A percentile compares a stretch with the other conserved stretches of the same genome.
Evolutionary conservation across 2,113 vertebrate genomes (phyloP).

Genomic region (Muntiacus muntjak): DNA sequence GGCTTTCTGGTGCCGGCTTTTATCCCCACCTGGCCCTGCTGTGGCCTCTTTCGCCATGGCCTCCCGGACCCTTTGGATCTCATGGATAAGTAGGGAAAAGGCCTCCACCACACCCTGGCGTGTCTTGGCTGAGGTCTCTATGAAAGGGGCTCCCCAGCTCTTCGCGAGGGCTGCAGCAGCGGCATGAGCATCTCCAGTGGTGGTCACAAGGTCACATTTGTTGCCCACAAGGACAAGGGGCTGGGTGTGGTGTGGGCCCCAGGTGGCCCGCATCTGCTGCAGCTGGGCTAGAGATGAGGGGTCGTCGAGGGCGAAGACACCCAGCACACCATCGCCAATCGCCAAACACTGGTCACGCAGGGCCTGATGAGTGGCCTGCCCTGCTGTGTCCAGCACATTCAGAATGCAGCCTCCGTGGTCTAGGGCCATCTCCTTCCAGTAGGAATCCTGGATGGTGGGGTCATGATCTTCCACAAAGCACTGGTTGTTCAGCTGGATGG

Average conservation of each 20-base stretch:
- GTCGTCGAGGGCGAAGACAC: constrained; percentile 91
- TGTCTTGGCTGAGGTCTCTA: constrained; percentile 63
- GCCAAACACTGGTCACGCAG: constrained; percentile 92
- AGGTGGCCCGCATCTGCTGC: constrained; percentile 52
- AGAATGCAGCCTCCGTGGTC: constrained; percentile 69
- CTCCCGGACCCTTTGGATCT: constrained; percentile 37
- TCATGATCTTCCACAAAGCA: constrained; percentile 62
- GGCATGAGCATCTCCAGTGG: not conserved
- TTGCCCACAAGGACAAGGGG: constrained; percentile 66
- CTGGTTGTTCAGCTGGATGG: constrained; percentile 57
- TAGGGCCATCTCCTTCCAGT: constrained; percentile 77
- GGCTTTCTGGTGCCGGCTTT: not conserved
- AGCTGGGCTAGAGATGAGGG: constrained; percentile 84
- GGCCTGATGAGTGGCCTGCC: constrained; percentile 79
- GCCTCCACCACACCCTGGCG: constrained; percentile 56
- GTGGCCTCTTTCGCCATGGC: constrained; percentile 7
- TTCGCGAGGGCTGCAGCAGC: constrained; percentile 12
- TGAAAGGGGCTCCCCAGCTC: constrained; percentile 50
- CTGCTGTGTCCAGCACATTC: constrained; percentile 79
- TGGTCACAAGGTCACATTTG: constrained; percentile 50
- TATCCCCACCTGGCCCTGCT: not conserved
- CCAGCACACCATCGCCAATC: constrained; percentile 89
- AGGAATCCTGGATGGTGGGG: constrained; percentile 76
- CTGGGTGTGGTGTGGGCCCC: constrained; percentile 9
- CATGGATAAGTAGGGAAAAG: constrained; percentile 57